Percentiles rank a stretch among this genome's conserved stretches.
Evolutionary conservation across 2,113 vertebrate genomes (phyloP).

Genomic region (Peromyscus leucopus): DNA sequence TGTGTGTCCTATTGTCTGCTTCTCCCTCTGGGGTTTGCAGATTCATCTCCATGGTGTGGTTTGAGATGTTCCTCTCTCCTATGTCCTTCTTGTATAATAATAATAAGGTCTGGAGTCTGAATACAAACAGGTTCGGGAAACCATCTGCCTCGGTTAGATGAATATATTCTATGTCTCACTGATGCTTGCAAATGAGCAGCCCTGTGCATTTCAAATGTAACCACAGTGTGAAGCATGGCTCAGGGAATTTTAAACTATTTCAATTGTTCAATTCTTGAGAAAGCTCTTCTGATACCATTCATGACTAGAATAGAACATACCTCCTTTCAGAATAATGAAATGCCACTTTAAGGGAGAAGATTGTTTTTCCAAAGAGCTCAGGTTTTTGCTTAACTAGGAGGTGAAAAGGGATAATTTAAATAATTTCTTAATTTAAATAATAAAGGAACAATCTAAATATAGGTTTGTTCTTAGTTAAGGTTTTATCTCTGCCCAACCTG

Average conservation of each 20-base stretch:
- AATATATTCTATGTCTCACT: not conserved
- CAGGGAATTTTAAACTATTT: constrained; percentile 38
- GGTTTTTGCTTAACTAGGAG: constrained; percentile 49
- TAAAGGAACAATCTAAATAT: constrained; percentile 49
- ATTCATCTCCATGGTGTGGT: not conserved
- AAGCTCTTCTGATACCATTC: constrained; percentile 44
- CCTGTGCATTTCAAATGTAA: not conserved
- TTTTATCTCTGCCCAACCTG: not conserved
- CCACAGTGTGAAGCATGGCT: not conserved
- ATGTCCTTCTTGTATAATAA: not conserved
- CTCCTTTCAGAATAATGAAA: constrained; percentile 46
- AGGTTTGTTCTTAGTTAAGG: constrained; percentile 24
- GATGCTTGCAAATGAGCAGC: constrained; percentile 4
- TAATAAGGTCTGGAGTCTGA: not conserved
- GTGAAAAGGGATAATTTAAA: constrained; percentile 59
- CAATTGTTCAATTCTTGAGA: constrained; percentile 20
- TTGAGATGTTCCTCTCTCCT: constrained; percentile 4
- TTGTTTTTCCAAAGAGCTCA: not conserved
- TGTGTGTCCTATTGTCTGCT: not conserved
- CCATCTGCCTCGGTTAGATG: not conserved
- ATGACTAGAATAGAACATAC: constrained; percentile 50
- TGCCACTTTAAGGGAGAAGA: constrained; percentile 20
- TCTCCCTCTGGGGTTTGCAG: not conserved
- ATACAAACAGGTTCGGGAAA: not conserved
- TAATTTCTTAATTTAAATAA: constrained; percentile 63